phyloP scores from a whole-genome alignment of 2,888 invertebrate genomes.

The Archips xylosteana region DNA sequence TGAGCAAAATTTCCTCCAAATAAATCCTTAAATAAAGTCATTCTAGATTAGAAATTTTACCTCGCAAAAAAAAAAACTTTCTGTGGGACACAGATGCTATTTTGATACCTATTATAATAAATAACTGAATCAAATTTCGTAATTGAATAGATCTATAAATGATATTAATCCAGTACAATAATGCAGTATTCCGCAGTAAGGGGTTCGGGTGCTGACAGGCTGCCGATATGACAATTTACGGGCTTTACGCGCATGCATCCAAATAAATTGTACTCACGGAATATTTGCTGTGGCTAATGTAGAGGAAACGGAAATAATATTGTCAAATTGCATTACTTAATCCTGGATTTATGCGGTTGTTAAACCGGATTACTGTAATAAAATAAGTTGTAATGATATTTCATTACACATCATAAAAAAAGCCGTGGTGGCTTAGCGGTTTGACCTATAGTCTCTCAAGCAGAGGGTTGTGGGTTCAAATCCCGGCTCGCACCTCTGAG shows the following conservation, averaged over 20 bases:
- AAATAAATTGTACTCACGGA: constrained; percentile 44
- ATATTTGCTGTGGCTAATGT: constrained; percentile 53
- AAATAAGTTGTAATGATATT: neutral
- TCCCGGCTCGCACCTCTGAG: too few relatives aligned
- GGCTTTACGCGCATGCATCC: constrained; percentile 54
- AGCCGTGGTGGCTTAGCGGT: too few relatives aligned
- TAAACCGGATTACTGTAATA: neutral
- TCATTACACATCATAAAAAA: too few relatives aligned
- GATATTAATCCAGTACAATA: constrained; percentile 56
- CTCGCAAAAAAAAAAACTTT: too few relatives aligned
- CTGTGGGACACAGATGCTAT: too few relatives aligned
- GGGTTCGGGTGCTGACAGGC: constrained; percentile 56
- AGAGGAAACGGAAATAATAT: constrained; percentile 56
- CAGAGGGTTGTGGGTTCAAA: too few relatives aligned
- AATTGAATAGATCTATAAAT: constrained; percentile 49
- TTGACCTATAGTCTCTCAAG: too few relatives aligned
- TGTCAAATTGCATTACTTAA: constrained; percentile 36
- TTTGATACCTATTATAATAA: too few relatives aligned
- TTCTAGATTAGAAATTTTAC: too few relatives aligned
- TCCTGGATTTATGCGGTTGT: constrained; percentile 20
- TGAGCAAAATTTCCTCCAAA: too few relatives aligned
- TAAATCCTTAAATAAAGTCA: too few relatives aligned
- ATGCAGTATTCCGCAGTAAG: constrained; percentile 57
- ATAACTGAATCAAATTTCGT: neutral
- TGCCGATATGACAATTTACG: constrained; percentile 62